phyloP scores from a whole-genome alignment of 1,140 invertebrate species.

The Tetranychus cinnabarinus region DNA sequence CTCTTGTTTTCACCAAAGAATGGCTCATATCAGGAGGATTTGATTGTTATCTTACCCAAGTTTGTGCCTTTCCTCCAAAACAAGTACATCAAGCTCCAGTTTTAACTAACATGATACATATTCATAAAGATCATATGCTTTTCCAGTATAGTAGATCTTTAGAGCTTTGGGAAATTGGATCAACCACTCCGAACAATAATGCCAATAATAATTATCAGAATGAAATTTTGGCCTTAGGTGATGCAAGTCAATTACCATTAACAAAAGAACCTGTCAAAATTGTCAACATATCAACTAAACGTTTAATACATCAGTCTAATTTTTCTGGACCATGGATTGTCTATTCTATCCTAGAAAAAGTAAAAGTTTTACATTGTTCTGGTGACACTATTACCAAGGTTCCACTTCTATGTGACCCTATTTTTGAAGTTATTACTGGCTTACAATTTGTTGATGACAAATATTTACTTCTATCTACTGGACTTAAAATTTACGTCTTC shows the following conservation, averaged over 20 bases:
- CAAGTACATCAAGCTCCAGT: background rate
- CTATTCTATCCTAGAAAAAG: background rate
- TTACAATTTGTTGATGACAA: background rate
- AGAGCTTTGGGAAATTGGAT: slow-evolving; percentile 11
- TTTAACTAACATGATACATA: slow-evolving; percentile 2
- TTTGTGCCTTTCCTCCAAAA: background rate
- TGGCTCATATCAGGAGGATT: slow-evolving; percentile 7
- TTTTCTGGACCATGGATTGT: background rate
- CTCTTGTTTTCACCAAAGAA: slow-evolving; percentile 32
- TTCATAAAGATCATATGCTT: slow-evolving; percentile 3
- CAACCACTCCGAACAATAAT: background rate
- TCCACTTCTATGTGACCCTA: background rate
- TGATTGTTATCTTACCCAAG: slow-evolving; percentile 8
- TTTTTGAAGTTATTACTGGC: background rate
- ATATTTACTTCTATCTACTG: background rate
- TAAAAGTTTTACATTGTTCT: background rate
- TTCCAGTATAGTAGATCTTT: slow-evolving; percentile 9
- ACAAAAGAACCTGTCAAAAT: background rate
- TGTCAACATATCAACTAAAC: background rate
- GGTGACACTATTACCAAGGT: background rate
- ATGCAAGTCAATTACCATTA: background rate
- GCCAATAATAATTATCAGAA: too few species aligned
- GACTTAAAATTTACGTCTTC: background rate
- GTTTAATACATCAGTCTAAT: background rate
- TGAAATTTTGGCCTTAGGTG: background rate